phyloP scores from a whole-genome alignment of 2,113 vertebrate genomes.

The Chamaetylas fuelleborni region DNA sequence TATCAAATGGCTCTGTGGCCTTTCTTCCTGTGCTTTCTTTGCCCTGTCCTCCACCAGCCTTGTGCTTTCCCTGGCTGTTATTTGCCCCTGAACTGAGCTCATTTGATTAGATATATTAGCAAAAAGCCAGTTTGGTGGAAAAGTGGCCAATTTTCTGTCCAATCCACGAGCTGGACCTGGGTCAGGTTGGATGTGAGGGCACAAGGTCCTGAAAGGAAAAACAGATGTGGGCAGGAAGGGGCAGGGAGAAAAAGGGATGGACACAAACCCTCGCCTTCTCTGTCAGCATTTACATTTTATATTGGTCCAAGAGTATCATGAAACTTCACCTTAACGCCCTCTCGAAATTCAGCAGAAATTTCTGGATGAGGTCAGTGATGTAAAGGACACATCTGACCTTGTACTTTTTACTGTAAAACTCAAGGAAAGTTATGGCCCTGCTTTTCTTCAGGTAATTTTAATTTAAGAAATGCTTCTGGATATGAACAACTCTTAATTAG shows the following conservation, averaged over 20 bases:
- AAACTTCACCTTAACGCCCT: background rate
- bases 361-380: fast-evolving
- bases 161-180: fast-evolving
- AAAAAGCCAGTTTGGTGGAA: background rate
- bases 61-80: background rate
- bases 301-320: background rate
- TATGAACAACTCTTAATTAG: background rate
- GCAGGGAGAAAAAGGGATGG: background rate
- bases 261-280: fast-evolving
- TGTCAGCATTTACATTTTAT: background rate
- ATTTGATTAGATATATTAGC: background rate
- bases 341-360: background rate
- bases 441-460: background rate
- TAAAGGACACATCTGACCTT: background rate
- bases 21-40: background rate
- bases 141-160: background rate
- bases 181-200: background rate
- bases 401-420: background rate
- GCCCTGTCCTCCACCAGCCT: background rate
- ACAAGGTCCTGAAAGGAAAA: background rate
- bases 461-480: background rate
- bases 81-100: background rate
- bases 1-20: fast-evolving
- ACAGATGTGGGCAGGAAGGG: no score
- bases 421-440: background rate